Evolutionary conservation across 2,888 invertebrate genomes (phyloP).

Genomic region (Agriopis marginaria): DNA sequence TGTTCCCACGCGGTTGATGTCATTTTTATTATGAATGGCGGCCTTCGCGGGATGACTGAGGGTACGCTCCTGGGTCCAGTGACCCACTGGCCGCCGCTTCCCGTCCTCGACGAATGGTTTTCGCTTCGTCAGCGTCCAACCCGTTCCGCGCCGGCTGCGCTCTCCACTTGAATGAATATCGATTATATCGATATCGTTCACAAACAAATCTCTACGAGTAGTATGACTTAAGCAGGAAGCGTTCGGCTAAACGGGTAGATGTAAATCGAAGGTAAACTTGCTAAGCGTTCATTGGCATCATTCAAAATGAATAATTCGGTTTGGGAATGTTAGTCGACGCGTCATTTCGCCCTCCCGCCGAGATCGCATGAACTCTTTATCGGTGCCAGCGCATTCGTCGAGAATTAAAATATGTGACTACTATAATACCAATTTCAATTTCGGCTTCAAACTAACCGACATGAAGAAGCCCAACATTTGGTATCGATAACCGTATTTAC

Average conservation of each 20-base stretch:
- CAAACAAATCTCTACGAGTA: constrained; percentile 51
- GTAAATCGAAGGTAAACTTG: constrained; percentile 76
- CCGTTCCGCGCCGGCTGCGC: constrained; percentile 53
- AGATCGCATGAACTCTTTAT: constrained; percentile 79
- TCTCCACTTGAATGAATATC: constrained; percentile 61
- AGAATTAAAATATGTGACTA: constrained; percentile 41
- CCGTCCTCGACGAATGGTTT: constrained; percentile 68
- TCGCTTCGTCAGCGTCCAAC: constrained; percentile 74
- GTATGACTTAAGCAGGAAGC: constrained; percentile 61
- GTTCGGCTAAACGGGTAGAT: constrained; percentile 55
- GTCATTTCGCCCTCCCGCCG: constrained; percentile 79
- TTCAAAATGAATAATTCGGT: constrained; percentile 80
- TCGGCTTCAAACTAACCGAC: constrained; percentile 6
- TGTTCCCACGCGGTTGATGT: constrained; percentile 84
- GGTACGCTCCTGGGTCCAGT: constrained; percentile 62
- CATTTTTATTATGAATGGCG: constrained; percentile 81
- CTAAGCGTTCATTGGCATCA: constrained; percentile 80
- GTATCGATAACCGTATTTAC: constrained; percentile 47
- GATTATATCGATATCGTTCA: constrained; percentile 55
- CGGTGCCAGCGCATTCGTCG: constrained; percentile 56
- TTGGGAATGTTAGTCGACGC: constrained; percentile 74
- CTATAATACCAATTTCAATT: constrained; percentile 17
- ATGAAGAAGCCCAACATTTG: constrained; percentile 36
- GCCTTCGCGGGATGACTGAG: constrained; percentile 64
- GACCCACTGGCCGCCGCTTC: constrained; percentile 72